These are phyloP conservation scores for Apostichopus californicus DNA, from an alignment of 35 echinoderm and acorn worm species.

Conservation along the genomic window DNA sequence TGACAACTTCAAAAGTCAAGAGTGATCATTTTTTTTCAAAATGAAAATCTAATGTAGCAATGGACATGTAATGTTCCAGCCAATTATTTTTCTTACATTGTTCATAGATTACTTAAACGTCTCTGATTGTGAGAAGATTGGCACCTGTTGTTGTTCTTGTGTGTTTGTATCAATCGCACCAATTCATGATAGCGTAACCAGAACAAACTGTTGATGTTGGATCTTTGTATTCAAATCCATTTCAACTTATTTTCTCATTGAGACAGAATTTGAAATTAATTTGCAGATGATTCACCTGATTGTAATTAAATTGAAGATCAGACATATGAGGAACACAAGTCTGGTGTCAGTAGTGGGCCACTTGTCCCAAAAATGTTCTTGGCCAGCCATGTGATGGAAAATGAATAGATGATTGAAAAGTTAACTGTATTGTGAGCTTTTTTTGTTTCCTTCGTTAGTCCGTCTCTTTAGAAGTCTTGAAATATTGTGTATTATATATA, in stretches of 20 bases:
- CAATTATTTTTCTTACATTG: constrained; percentile 19
- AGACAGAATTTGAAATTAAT: neutral
- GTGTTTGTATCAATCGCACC: constrained; percentile 1
- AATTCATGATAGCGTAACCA: neutral
- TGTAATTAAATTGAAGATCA: neutral
- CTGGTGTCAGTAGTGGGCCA: constrained; percentile 16
- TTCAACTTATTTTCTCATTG: neutral
- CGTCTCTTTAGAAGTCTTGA: no score
- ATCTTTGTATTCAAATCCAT: constrained; percentile 11
- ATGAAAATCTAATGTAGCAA: neutral
- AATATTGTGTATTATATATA: no score
- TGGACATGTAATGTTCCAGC: constrained; percentile 29
- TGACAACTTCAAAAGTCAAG: neutral
- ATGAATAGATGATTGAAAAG: constrained; percentile 43
- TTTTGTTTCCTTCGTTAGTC: no score
- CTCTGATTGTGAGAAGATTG: neutral
- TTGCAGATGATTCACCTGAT: constrained; percentile 1
- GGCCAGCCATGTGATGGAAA: constrained; percentile 48
- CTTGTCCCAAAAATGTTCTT: constrained; percentile 38
- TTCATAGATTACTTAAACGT: neutral
- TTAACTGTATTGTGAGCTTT: neutral
- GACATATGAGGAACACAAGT: neutral
- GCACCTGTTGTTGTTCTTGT: neutral
- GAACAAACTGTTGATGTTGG: neutral
- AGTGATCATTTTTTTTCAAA: neutral